Conservation (phyloP, 2,888 invertebrate species). For the Margaritifera margaritifera region DNA sequence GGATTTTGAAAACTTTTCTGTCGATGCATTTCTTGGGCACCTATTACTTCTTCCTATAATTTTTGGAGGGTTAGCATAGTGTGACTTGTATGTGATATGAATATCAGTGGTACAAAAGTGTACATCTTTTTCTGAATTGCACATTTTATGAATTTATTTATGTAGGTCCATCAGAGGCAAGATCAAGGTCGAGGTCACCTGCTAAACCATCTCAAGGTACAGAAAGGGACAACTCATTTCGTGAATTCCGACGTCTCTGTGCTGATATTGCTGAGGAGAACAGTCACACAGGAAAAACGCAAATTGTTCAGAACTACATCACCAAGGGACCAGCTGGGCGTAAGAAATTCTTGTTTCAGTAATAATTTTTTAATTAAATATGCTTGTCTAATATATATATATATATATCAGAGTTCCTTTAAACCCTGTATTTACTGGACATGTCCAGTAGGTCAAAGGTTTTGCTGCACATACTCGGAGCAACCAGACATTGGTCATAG, state of each 20-base stretch:
- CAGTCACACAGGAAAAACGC: conserved; percentile 88
- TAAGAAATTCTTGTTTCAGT: conserved; percentile 18
- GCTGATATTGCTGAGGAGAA: conserved; percentile 84
- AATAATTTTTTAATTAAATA: neutral
- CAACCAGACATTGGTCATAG: no score
- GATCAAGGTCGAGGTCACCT: conserved; percentile 13
- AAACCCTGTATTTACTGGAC: no score
- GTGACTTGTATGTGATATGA: no score
- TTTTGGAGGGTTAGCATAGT: no score
- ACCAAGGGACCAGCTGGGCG: conserved; percentile 65
- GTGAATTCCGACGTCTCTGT: conserved; percentile 85
- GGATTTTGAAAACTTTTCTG: no score
- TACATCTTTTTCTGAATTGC: no score
- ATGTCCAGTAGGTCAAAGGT: no score
- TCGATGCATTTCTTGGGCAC: no score
- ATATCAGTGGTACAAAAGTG: no score
- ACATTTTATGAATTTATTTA: no score
- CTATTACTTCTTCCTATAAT: no score
- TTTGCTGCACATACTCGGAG: no score
- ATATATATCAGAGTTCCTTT: neutral
- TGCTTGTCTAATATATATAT: neutral
- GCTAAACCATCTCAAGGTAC: conserved; percentile 9
- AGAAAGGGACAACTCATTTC: conserved; percentile 76
- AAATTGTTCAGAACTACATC: conserved; percentile 71
- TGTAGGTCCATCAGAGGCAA: conserved; percentile 8